Conservation (phyloP, 2,888 invertebrate genomes). For the Lasioglossum zephyrum region DNA sequence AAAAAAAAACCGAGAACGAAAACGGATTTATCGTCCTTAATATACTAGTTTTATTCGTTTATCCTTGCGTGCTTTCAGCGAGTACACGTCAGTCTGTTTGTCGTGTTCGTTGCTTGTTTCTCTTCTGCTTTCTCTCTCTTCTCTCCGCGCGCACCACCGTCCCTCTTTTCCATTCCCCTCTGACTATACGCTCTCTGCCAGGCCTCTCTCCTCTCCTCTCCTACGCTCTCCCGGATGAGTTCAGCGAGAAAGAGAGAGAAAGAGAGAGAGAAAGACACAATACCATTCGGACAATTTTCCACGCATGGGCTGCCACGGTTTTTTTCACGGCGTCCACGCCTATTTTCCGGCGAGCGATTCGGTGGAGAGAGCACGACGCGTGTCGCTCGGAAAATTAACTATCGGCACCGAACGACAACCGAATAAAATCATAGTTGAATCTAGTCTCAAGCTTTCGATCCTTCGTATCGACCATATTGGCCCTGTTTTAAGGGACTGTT, state of each 20-base stretch:
- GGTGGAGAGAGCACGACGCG: conserved; percentile 51
- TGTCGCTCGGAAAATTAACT: conserved; percentile 20
- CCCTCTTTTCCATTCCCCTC: conserved; percentile 30
- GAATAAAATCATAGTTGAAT: neutral
- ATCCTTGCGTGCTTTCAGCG: conserved; percentile 67
- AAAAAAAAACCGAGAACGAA: conserved; percentile 43
- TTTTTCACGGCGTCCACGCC: conserved; percentile 70
- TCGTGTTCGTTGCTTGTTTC: conserved; percentile 56
- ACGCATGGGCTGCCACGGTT: conserved; percentile 69
- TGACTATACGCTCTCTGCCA: conserved; percentile 11
- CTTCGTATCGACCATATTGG: no score
- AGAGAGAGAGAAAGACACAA: conserved; percentile 37
- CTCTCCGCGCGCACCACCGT: conserved; percentile 12
- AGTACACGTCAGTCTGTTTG: conserved; percentile 62
- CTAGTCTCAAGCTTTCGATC: neutral
- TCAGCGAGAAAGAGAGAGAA: conserved; percentile 33
- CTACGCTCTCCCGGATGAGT: neutral
- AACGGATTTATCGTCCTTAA: conserved; percentile 70
- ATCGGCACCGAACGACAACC: neutral
- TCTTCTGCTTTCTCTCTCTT: conserved; percentile 21
- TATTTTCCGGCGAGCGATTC: conserved; percentile 71
- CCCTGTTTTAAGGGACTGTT: no score
- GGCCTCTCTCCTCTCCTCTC: conserved; percentile 29
- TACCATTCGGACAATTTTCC: conserved; percentile 69
- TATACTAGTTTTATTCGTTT: conserved; percentile 68